A percentile compares a stretch with the other conserved stretches of the same genome.
These are phyloP conservation scores for Microcebus murinus DNA, from an alignment of 2,113 vertebrate species.

Conservation along the genomic window DNA sequence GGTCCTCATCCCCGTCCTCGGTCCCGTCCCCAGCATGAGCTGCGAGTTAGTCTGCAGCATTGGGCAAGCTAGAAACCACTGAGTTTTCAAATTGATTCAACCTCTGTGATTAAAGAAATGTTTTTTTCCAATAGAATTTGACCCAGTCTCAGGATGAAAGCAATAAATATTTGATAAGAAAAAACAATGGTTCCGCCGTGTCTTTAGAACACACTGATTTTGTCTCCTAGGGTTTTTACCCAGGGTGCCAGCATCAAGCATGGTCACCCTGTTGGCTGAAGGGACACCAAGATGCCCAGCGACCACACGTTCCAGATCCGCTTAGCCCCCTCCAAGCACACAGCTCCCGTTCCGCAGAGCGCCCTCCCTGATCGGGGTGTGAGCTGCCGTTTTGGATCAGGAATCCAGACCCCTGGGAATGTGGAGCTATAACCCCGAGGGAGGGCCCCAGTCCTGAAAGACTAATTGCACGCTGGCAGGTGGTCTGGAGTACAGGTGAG, in stretches of 20 bases:
- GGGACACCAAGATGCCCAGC: neutral
- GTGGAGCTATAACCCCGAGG: neutral
- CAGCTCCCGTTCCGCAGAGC: neutral
- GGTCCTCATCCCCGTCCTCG: too few species aligned
- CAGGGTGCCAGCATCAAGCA: neutral
- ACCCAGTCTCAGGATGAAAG: constrained; percentile 1
- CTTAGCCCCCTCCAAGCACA: neutral
- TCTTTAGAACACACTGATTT: neutral
- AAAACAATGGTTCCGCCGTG: neutral
- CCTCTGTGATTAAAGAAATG: neutral
- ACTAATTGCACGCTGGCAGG: neutral
- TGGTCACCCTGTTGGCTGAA: neutral
- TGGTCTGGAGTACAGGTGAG: neutral
- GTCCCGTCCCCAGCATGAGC: neutral
- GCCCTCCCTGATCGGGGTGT: too few species aligned
- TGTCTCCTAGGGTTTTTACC: neutral
- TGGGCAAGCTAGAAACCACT: rapidly evolving
- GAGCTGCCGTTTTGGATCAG: neutral
- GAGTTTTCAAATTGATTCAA: neutral
- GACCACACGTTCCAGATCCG: neutral
- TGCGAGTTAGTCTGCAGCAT: neutral
- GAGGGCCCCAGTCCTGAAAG: neutral
- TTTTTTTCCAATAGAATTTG: neutral
- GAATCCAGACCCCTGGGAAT: neutral
- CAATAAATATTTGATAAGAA: neutral